These are phyloP conservation scores for Achatina immaculata DNA, from an alignment of 1,140 invertebrate genomes.

Conservation along the genomic window DNA sequence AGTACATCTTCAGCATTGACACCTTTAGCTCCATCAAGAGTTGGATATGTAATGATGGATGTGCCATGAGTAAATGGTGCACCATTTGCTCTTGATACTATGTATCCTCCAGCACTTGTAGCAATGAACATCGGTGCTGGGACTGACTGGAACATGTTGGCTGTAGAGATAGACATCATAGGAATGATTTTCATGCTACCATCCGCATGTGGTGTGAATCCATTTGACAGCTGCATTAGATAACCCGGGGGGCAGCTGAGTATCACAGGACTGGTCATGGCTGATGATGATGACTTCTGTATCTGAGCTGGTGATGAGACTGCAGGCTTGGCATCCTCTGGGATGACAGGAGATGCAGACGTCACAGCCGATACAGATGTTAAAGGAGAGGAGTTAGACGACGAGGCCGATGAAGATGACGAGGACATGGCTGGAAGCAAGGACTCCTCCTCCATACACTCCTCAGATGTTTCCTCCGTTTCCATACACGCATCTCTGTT, in stretches of 20 bases:
- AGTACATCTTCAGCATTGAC: conserved; percentile 29
- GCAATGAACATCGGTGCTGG: conserved; percentile 45
- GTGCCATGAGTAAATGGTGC: conserved; percentile 29
- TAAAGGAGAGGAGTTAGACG: not conserved
- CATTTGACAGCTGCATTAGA: conserved; percentile 39
- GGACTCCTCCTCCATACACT: not conserved
- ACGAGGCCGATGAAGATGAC: conserved; percentile 5
- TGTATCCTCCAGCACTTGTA: conserved; percentile 34
- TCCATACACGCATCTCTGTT: not conserved
- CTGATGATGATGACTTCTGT: conserved; percentile 22
- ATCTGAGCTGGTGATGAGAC: not conserved
- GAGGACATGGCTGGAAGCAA: not conserved
- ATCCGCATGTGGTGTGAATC: conserved; percentile 30
- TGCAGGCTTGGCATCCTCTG: not conserved
- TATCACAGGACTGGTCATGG: conserved; percentile 24
- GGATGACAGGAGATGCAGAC: not conserved
- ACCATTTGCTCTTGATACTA: conserved; percentile 26
- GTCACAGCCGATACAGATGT: not conserved
- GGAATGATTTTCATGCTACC: conserved; percentile 42
- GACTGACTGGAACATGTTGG: conserved; percentile 36
- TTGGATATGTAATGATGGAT: conserved; percentile 38
- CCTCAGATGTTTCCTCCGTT: not conserved
- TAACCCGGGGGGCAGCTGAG: conserved; percentile 40
- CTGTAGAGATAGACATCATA: conserved; percentile 38
- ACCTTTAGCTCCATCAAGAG: conserved; percentile 22